Evolutionary conservation across 2,888 invertebrate species (phyloP).

Genomic region (Allolobophora icterica): DNA sequence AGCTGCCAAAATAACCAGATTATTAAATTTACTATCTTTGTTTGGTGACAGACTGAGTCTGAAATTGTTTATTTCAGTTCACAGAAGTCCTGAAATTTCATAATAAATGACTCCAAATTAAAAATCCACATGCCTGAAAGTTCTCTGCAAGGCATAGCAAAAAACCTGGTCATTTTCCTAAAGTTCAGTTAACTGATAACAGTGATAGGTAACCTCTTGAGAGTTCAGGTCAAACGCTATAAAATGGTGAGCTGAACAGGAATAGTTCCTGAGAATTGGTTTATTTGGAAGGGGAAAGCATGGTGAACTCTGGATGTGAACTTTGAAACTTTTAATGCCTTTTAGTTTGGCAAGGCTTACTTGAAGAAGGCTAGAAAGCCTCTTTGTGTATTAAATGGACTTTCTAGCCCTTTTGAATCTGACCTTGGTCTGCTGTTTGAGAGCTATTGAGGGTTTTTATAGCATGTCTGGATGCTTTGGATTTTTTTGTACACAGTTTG

Average conservation of each 20-base stretch:
- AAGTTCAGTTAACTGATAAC: background rate
- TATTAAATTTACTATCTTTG: background rate
- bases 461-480: background rate
- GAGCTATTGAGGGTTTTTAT: background rate
- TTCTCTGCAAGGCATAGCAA: background rate
- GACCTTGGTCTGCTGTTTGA: background rate
- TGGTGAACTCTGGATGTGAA: background rate
- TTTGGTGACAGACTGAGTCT: too few relatives aligned
- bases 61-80: too few relatives aligned
- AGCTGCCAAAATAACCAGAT: background rate
- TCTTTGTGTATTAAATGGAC: background rate
- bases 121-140: background rate
- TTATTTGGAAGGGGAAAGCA: background rate
- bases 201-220: background rate
- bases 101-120: background rate
- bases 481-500: background rate
- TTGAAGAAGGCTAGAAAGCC: too few relatives aligned
- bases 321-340: constrained; percentile 14
- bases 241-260: background rate
- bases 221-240: background rate
- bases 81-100: background rate
- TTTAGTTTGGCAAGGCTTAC: background rate
- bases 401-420: background rate
- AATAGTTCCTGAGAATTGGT: background rate
- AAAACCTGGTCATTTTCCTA: background rate